A percentile compares a stretch with the other conserved stretches of the same genome.
Evolutionary conservation across 2,113 vertebrate species (phyloP).

Genomic region (Butastur rufipennis): DNA sequence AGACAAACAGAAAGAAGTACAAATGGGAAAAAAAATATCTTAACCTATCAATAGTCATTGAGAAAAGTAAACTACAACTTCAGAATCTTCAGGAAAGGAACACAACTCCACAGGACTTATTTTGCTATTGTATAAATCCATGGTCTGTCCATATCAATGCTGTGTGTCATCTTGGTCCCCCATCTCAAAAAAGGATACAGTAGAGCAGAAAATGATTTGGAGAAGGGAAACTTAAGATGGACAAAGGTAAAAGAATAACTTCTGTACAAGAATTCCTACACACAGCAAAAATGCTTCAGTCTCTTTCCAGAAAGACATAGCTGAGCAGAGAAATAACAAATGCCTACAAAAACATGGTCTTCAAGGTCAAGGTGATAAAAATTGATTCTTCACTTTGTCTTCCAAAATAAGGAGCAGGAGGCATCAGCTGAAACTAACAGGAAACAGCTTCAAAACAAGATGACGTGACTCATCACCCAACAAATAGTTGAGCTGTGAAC

Average conservation of each 20-base stretch:
- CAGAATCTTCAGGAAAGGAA: not conserved
- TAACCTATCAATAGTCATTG: not conserved
- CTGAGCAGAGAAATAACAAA: not conserved
- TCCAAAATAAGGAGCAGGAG: constrained; percentile 12
- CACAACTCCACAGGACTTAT: not conserved
- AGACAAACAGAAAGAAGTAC: not conserved
- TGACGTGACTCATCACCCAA: not conserved
- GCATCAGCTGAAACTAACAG: not conserved
- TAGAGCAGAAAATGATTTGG: not conserved
- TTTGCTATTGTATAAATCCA: not conserved
- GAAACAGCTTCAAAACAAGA: not conserved
- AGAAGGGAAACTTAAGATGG: not conserved
- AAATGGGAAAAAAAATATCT: not conserved
- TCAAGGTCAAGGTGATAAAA: constrained; percentile 44
- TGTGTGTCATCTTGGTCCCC: not conserved
- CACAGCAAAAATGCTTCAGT: not conserved
- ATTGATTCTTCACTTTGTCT: constrained; percentile 5
- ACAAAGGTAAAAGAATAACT: not conserved
- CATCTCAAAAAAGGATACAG: not conserved
- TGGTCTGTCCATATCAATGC: not conserved
- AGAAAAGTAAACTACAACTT: not conserved
- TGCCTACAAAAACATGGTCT: not conserved
- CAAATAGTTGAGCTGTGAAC: not conserved
- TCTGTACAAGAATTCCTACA: not conserved
- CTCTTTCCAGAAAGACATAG: not conserved